These are phyloP conservation scores for Drosophila paucipuncta DNA, from an alignment of 2,888 invertebrate species.

Conservation along the genomic window DNA sequence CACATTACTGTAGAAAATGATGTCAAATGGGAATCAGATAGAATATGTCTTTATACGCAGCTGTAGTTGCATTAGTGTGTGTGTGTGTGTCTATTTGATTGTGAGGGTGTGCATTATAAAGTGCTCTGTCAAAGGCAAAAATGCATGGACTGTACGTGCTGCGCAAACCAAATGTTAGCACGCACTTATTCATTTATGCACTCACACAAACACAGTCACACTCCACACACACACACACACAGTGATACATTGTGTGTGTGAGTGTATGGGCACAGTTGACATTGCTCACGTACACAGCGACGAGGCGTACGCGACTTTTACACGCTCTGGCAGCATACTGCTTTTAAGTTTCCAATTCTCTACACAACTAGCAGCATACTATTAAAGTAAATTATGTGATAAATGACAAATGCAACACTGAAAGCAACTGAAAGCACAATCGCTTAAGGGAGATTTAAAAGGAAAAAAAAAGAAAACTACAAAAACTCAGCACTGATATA, in stretches of 20 bases:
- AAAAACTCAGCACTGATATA: slow-evolving; percentile 23
- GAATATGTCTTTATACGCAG: slow-evolving; percentile 27
- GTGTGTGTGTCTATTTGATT: slow-evolving; percentile 5
- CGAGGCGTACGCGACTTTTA: slow-evolving; percentile 68
- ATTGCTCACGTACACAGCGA: slow-evolving; percentile 60
- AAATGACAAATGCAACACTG: slow-evolving; percentile 48
- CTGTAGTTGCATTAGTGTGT: not conserved
- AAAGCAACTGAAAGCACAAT: slow-evolving; percentile 35
- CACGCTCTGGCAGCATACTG: slow-evolving; percentile 57
- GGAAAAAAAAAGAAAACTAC: not conserved
- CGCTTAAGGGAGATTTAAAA: slow-evolving; percentile 4
- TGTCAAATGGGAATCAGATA: slow-evolving; percentile 50
- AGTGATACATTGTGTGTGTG: slow-evolving; percentile 12
- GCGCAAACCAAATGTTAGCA: slow-evolving; percentile 64
- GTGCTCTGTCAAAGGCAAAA: slow-evolving; percentile 76
- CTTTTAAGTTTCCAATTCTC: slow-evolving; percentile 57
- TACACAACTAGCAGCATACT: slow-evolving; percentile 30
- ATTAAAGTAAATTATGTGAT: slow-evolving; percentile 63
- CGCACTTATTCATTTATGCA: slow-evolving; percentile 75
- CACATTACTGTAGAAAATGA: slow-evolving; percentile 20
- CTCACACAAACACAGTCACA: slow-evolving; percentile 26
- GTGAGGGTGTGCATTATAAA: slow-evolving; percentile 60
- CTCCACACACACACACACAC: slow-evolving; percentile 2
- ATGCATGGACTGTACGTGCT: slow-evolving; percentile 71
- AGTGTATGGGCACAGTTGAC: slow-evolving; percentile 50